Base-by-base conservation (phyloP, 2,797 vertebrate species). In the Leuciscus waleckii region DNA sequence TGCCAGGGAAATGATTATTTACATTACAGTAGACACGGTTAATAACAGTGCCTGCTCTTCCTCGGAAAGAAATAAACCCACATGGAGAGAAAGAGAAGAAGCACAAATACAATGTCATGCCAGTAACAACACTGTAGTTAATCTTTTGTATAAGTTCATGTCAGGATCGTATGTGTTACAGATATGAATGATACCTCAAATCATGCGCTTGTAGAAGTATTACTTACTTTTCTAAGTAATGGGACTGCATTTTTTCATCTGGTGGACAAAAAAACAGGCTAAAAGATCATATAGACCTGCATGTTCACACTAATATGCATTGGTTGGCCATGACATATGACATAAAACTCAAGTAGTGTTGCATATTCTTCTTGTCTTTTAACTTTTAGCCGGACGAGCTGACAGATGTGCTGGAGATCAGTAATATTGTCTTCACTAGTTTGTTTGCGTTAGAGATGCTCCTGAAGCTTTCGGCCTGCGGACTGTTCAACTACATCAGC, bases 301-400 rank as follows among this genome's bases (percentile, higher is more conserved):
- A 76, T 2, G 16, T 37, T 49, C 29, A 76, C 13, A 76, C 23
- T 19, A 26, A 69, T n/a, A 32, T 58, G 9, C 41, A 54, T 35
- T 75, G 17, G 43, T 29, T 49, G 46, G 46, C 26, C 35, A 35
- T 75, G 54, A 56, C 1, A 10, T 41, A 61, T 19, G 2, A 17
- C 32, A 26, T 10, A 14, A 67, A 21, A 78, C 37, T 49, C 3
- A 14, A 61, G 5, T 70, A 56, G 43, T 35, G 7, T 37, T 69
- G 11, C 23, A n/a, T 35, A 43, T 49, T 49, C 19, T 39, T 6
- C 2, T 39, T 51, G 21, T 78, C 16, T 73, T 23, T 69, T 46
- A 76, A 76, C 61, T 78, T 43, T 0, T 85, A 99, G 98, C 98
- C 98, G 0, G 96, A 97, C 0, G 98, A 98, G 93, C 89, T 99